phyloP scores from a whole-genome alignment of 2,888 invertebrate genomes.

The Rhaphigaster nebulosa region DNA sequence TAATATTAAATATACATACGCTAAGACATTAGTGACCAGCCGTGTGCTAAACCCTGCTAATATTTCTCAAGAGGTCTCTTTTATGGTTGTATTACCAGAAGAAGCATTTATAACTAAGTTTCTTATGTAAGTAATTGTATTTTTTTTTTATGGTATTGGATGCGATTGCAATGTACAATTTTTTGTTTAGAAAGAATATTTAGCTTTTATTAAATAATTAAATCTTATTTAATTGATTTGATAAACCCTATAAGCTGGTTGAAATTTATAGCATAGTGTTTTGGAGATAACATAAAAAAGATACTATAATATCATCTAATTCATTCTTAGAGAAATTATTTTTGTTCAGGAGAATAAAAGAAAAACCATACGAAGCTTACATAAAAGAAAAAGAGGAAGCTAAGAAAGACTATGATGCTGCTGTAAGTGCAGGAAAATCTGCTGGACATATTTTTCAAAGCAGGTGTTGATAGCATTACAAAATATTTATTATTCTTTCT shows the following conservation, averaged over 20 bases:
- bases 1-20: slow-evolving; percentile 76
- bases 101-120: slow-evolving; percentile 80
- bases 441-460: slow-evolving; percentile 75
- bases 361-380: slow-evolving; percentile 76
- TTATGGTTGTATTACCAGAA: slow-evolving; percentile 78
- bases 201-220: neutral
- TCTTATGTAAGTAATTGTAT: slow-evolving; percentile 72
- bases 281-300: neutral
- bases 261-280: neutral
- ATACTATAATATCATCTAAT: neutral
- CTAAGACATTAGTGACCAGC: slow-evolving; percentile 77
- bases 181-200: neutral
- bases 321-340: neutral
- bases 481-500: neutral
- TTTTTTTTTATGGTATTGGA: neutral
- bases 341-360: slow-evolving; percentile 73
- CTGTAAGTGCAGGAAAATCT: slow-evolving; percentile 74
- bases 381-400: slow-evolving; percentile 78
- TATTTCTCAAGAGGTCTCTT: slow-evolving; percentile 75
- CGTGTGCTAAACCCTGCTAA: slow-evolving; percentile 75
- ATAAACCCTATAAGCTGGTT: neutral
- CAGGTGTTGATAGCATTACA: neutral
- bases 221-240: neutral
- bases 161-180: no score
- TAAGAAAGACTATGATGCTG: slow-evolving; percentile 73